Percentiles rank a stretch among this genome's conserved stretches.
phyloP scores from a whole-genome alignment of 2,113 vertebrate species.

The Centrocercus urophasianus region DNA sequence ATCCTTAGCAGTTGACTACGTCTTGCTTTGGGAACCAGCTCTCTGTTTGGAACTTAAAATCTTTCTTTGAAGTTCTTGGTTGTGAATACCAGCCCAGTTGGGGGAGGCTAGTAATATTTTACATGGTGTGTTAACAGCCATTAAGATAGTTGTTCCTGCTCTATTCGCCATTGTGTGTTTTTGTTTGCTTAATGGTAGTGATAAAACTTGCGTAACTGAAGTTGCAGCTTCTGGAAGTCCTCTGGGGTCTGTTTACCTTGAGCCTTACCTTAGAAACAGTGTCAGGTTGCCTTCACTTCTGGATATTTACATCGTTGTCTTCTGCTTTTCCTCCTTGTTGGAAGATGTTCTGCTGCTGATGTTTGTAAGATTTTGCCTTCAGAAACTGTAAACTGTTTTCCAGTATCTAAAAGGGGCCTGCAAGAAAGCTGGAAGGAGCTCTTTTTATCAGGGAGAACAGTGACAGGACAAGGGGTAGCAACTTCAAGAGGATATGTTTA shows the following conservation, averaged over 20 bases:
- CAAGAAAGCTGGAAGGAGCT: background rate
- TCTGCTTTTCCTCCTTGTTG: background rate
- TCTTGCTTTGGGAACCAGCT: background rate
- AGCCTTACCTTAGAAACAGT: background rate
- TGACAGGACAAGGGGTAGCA: background rate
- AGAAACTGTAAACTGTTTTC: background rate
- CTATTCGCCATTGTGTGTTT: background rate
- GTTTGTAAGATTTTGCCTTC: background rate
- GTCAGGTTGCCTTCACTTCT: background rate
- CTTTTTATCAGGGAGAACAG: background rate
- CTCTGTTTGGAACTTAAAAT: background rate
- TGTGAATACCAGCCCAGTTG: accelerated
- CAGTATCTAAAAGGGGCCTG: background rate
- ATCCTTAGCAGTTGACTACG: background rate
- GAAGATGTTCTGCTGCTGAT: background rate
- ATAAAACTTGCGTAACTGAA: background rate
- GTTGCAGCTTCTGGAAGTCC: background rate
- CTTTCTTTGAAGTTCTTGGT: background rate
- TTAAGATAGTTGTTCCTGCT: background rate
- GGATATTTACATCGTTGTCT: background rate
- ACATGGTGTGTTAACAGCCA: background rate
- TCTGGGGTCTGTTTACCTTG: background rate
- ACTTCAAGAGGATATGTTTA: background rate
- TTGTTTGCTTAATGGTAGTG: background rate
- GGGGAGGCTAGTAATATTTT: background rate